These are phyloP conservation scores for Nannoperca obscura DNA, from an alignment of 2,797 vertebrate genomes.

Conservation along the genomic window DNA sequence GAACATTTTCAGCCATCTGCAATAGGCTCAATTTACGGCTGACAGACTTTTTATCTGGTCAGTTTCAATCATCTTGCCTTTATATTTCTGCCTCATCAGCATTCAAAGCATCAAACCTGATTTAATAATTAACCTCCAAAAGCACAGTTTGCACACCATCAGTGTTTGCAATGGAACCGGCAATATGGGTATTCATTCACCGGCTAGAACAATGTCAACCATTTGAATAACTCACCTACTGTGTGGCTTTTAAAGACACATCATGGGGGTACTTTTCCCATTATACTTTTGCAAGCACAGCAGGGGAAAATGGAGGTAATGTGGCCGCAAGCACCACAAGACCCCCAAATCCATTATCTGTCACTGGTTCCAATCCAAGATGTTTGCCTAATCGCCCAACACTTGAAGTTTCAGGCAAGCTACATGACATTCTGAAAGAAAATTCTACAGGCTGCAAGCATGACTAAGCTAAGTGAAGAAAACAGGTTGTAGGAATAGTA, in stretches of 20 bases:
- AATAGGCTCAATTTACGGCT: background rate
- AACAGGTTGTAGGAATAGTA: conserved; percentile 34
- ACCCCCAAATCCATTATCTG: background rate
- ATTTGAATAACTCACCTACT: conserved; percentile 17
- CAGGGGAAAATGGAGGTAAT: conserved; percentile 17
- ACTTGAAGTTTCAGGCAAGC: conserved; percentile 13
- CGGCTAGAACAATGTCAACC: conserved; percentile 2
- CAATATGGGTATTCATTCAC: background rate
- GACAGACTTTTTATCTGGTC: conserved; percentile 5
- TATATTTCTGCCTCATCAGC: conserved; percentile 7
- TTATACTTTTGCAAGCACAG: conserved; percentile 21
- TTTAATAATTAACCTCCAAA: conserved; percentile 5
- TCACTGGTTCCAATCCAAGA: background rate
- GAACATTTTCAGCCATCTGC: conserved; percentile 13
- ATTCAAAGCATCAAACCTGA: background rate
- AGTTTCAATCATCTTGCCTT: conserved; percentile 11
- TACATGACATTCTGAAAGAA: background rate
- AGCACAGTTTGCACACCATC: background rate
- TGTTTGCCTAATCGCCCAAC: background rate
- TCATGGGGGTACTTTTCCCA: background rate
- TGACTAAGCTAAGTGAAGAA: conserved; percentile 27
- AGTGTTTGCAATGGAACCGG: background rate
- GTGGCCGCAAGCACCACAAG: background rate
- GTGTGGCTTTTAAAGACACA: conserved; percentile 8
- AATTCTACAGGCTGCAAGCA: conserved; percentile 16